Conservation (phyloP, 2,113 vertebrate genomes). For the Chaenocephalus aceratus region DNA sequence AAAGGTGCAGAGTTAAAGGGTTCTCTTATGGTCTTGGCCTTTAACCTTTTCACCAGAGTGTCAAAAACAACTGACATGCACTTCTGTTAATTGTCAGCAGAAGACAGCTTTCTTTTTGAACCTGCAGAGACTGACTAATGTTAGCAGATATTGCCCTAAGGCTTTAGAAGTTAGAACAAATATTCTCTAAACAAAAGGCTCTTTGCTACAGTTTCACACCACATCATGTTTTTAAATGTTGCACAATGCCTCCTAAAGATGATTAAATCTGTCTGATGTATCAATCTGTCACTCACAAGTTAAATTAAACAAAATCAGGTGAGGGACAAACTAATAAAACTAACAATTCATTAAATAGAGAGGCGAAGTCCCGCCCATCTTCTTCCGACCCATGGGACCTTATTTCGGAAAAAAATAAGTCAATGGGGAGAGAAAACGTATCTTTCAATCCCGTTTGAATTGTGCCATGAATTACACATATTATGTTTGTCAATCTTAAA, state of each 20-base stretch:
- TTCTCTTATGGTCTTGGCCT: slow-evolving; percentile 55
- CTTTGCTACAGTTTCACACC: too few relatives aligned
- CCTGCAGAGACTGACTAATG: slow-evolving; percentile 8
- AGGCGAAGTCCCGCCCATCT: too few relatives aligned
- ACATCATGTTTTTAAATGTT: not conserved
- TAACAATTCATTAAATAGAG: not conserved
- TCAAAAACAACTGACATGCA: slow-evolving; percentile 50
- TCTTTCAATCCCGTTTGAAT: too few relatives aligned
- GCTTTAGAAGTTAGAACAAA: not conserved
- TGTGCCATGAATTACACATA: too few relatives aligned
- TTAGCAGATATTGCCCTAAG: slow-evolving; percentile 15
- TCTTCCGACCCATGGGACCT: too few relatives aligned
- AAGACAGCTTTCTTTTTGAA: slow-evolving; percentile 29
- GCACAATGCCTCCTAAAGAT: not conserved
- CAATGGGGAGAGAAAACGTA: too few relatives aligned
- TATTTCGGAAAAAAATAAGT: too few relatives aligned
- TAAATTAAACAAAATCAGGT: not conserved
- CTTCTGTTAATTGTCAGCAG: slow-evolving; percentile 33
- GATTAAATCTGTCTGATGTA: not conserved
- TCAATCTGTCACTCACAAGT: not conserved
- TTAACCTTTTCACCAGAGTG: slow-evolving; percentile 59
- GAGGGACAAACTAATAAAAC: not conserved
- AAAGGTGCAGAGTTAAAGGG: slow-evolving; percentile 46
- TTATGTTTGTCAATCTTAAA: too few relatives aligned
- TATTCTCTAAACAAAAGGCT: not conserved